Conservation (phyloP, 2,888 invertebrate genomes). For the Andrena marginata region DNA sequence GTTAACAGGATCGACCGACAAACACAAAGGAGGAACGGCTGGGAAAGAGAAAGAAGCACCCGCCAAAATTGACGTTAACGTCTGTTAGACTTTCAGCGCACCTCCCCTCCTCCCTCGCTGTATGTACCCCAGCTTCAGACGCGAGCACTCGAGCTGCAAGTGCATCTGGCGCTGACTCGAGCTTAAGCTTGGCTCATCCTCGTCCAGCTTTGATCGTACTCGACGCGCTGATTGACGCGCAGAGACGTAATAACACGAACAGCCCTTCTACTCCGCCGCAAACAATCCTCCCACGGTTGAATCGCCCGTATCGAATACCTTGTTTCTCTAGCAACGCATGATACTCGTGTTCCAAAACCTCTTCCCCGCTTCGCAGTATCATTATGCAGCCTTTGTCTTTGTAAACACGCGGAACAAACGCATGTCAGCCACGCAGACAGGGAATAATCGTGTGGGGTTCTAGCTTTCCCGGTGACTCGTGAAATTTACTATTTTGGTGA, state of each 20-base stretch:
- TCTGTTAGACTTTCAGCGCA: not conserved
- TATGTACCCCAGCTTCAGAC: constrained; percentile 25
- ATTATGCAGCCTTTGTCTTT: not conserved
- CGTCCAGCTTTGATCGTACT: constrained; percentile 64
- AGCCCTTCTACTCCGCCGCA: constrained; percentile 31
- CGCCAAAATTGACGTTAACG: constrained; percentile 23
- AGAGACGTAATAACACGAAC: constrained; percentile 57
- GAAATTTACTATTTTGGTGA: no score
- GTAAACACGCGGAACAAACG: no score
- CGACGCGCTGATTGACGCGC: constrained; percentile 70
- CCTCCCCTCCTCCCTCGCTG: not conserved
- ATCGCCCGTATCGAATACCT: constrained; percentile 12
- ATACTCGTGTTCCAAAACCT: not conserved
- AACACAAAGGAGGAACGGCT: not conserved
- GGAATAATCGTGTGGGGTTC: no score
- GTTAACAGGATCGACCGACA: not conserved
- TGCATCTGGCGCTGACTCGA: constrained; percentile 65
- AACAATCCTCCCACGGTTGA: constrained; percentile 41
- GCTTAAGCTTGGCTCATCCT: constrained; percentile 54
- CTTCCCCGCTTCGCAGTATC: not conserved
- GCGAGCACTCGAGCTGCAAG: constrained; percentile 62
- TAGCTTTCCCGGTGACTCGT: no score
- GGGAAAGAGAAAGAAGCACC: not conserved
- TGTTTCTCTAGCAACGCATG: constrained; percentile 17
- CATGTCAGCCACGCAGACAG: no score